Base-by-base conservation (phyloP, 2,888 invertebrate species). In the Erynnis tages region DNA sequence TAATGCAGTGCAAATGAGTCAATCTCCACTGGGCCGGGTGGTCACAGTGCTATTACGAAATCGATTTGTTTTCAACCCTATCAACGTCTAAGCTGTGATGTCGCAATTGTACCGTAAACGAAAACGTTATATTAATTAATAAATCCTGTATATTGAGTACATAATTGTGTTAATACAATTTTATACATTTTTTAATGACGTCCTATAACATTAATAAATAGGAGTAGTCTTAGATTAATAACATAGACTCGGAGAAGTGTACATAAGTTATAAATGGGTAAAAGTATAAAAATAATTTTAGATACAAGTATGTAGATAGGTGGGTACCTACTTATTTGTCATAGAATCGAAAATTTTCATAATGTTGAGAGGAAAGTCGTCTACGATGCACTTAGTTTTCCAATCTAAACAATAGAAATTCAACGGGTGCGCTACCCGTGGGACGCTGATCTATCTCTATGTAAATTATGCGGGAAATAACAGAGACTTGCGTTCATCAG, bases 381-480 rank as follows among this genome's bases (percentile, higher is more conserved):
- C 78, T 73, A 76, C 76, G 67, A 66, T 64, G 73, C 80, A 82
- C 85, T 87, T 86, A 85, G 86, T 89, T 89, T 89, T 89, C 89
- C 88, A 88, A 89, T 89, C 82, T 87, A 87, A 87, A 89, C 87
- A 89, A 89, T 89, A 88, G 87, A 86, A 88, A 89, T 89, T 88
- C 89, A 83, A 73, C 87, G 84, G 88, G 84, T 86, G 86, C 86
- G 65, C 78, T 75, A 58, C 88, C 82, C 88, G 61, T 63, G 89
- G 88, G 89, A 87, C 75, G 59, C 69, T 76, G 79, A 81, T 86
- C 85, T 79, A 89, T 89, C 80, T 89, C 86, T 89, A 89, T 89
- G 89, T 86, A 88, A 89, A 89, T 88, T 83, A 87, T 83, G 76
- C 81, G 65, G 82, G 82, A 82, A 87, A 88, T 87, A 83, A 83